These are phyloP conservation scores for Cyclargus thomasi DNA, from an alignment of 1,140 invertebrate species.

Conservation along the genomic window DNA sequence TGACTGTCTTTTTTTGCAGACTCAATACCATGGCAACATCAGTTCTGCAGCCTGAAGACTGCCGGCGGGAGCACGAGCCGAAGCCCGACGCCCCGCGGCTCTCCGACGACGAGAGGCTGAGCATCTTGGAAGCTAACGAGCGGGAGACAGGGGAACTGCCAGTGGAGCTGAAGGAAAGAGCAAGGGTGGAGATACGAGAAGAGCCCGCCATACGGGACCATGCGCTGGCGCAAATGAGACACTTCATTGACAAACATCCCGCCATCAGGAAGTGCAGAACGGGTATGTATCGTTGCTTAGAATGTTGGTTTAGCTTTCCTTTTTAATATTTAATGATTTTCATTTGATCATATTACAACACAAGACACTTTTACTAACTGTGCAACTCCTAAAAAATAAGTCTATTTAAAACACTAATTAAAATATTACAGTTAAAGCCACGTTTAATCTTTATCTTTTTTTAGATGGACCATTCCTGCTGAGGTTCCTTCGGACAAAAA, in stretches of 20 bases:
- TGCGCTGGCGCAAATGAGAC: constrained; percentile 81
- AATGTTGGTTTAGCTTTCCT: too few species aligned
- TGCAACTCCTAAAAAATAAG: too few species aligned
- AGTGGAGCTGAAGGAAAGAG: constrained; percentile 71
- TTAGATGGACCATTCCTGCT: constrained; percentile 85
- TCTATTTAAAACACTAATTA: too few species aligned
- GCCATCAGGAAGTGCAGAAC: constrained; percentile 84
- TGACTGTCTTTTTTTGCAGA: constrained; percentile 28
- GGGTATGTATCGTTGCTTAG: constrained; percentile 71
- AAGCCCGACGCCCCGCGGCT: constrained; percentile 43
- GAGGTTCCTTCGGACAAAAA: constrained; percentile 89
- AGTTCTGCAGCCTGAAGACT: constrained; percentile 61
- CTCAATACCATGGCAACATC: constrained; percentile 58
- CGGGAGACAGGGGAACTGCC: constrained; percentile 57
- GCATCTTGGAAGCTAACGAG: constrained; percentile 52
- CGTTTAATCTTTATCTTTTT: constrained; percentile 20
- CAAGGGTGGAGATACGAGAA: constrained; percentile 83
- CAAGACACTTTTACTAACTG: too few species aligned
- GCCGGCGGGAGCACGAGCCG: constrained; percentile 52
- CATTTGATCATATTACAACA: too few species aligned
- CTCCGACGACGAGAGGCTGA: constrained; percentile 54
- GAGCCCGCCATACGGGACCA: constrained; percentile 82
- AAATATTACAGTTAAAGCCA: too few species aligned
- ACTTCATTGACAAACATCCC: constrained; percentile 86
- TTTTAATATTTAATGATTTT: too few species aligned